These are phyloP conservation scores for Montifringilla adamsi DNA, from an alignment of 2,113 vertebrate genomes.

Conservation along the genomic window DNA sequence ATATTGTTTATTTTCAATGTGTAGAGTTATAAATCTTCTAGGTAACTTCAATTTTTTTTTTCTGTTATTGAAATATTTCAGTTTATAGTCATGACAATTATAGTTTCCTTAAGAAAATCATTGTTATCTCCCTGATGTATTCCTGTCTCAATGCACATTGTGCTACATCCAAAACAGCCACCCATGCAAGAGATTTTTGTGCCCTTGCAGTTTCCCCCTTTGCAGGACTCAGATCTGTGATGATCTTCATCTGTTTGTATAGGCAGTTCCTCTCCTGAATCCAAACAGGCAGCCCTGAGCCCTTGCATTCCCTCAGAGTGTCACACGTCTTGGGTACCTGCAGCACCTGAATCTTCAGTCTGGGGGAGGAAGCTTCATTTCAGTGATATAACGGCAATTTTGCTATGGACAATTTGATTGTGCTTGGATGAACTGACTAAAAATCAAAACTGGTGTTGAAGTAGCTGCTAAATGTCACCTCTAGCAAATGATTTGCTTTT, in stretches of 20 bases:
- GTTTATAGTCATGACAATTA: background rate
- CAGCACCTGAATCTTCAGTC: background rate
- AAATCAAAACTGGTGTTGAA: background rate
- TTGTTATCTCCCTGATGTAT: background rate
- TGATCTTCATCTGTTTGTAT: background rate
- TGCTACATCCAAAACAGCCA: rapidly evolving
- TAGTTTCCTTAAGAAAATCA: background rate
- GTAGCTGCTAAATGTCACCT: background rate
- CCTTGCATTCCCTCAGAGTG: rapidly evolving
- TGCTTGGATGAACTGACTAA: background rate
- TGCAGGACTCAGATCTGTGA: background rate
- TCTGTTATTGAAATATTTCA: background rate
- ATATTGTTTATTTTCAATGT: background rate
- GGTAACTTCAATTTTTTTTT: background rate
- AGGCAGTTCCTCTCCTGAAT: background rate
- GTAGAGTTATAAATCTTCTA: background rate
- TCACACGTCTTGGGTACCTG: background rate
- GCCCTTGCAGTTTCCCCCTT: background rate
- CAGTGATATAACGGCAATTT: background rate
- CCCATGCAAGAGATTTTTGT: background rate
- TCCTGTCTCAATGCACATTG: background rate
- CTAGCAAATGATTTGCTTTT: background rate
- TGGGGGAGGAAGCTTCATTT: background rate
- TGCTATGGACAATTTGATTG: background rate
- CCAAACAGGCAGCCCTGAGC: background rate